These are phyloP conservation scores for Alviniconcha marisindica DNA, from an alignment of 1,140 invertebrate genomes.

Conservation along the genomic window DNA sequence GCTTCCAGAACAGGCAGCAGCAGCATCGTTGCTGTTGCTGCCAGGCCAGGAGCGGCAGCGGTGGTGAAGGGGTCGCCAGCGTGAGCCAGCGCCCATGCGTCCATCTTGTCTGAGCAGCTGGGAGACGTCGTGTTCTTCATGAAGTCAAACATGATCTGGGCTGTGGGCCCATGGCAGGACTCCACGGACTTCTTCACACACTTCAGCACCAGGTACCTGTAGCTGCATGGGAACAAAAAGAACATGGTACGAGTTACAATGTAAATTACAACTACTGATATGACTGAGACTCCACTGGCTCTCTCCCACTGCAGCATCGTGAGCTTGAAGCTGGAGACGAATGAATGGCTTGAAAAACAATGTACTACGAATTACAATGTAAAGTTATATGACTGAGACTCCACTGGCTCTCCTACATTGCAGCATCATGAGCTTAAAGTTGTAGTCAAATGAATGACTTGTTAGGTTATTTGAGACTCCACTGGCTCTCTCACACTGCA, in stretches of 20 bases:
- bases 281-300: background rate
- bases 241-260: background rate
- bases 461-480: no score
- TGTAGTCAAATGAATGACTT: no score
- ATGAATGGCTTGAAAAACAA: no score
- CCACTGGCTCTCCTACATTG: background rate
- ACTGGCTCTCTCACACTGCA: no score
- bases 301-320: no score
- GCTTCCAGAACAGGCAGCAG: no score
- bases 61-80: no score
- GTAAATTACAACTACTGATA: background rate
- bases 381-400: background rate
- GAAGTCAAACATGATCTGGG: conserved; percentile 1
- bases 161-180: background rate
- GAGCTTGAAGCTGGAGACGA: no score
- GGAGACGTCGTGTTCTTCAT: background rate
- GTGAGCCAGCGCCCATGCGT: background rate
- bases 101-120: background rate
- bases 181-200: background rate
- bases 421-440: no score
- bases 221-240: background rate
- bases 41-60: no score
- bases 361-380: background rate
- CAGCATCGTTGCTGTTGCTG: no score
- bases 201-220: background rate